A percentile compares a stretch with the other conserved stretches of the same genome.
Evolutionary conservation across 2,113 vertebrate genomes (phyloP).

Genomic region (Osmerus eperlanus): DNA sequence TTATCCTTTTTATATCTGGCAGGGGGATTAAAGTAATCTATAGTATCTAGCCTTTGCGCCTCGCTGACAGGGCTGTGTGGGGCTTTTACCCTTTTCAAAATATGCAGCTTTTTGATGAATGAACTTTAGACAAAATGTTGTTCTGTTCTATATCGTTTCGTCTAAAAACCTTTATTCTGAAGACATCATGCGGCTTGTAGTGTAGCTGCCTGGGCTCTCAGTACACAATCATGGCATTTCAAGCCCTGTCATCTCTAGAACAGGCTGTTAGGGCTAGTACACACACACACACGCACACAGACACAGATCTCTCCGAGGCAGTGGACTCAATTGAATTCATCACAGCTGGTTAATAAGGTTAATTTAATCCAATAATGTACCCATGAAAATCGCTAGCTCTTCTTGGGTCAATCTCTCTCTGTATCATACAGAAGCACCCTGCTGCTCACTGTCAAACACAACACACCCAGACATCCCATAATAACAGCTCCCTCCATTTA

Average conservation of each 20-base stretch:
- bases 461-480: slow-evolving; percentile 65
- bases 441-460: slow-evolving; percentile 67
- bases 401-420: slow-evolving; percentile 35
- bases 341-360: slow-evolving; percentile 75
- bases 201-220: slow-evolving; percentile 74
- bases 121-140: slow-evolving; percentile 98
- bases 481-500: slow-evolving; percentile 69
- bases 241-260: slow-evolving; percentile 67
- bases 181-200: slow-evolving; percentile 70
- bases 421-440: slow-evolving; percentile 59
- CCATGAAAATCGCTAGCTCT: slow-evolving; percentile 70
- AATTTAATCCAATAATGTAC: slow-evolving; percentile 71
- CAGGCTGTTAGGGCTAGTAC: slow-evolving; percentile 63
- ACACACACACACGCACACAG: slow-evolving; percentile 24
- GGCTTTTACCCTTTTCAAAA: slow-evolving; percentile 99
- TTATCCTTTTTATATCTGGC: slow-evolving; percentile 99
- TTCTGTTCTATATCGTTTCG: slow-evolving; percentile 86
- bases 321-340: slow-evolving; percentile 63
- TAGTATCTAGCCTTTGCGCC: slow-evolving; percentile 99
- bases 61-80: slow-evolving; percentile 94
- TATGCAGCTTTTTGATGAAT: slow-evolving; percentile 99
- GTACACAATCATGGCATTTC: slow-evolving; percentile 73
- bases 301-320: slow-evolving; percentile 40
- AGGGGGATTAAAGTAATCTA: slow-evolving; percentile 99
- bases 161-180: slow-evolving; percentile 79